These are phyloP conservation scores for Ischnura elegans DNA, from an alignment of 2,888 invertebrate genomes.

Conservation along the genomic window DNA sequence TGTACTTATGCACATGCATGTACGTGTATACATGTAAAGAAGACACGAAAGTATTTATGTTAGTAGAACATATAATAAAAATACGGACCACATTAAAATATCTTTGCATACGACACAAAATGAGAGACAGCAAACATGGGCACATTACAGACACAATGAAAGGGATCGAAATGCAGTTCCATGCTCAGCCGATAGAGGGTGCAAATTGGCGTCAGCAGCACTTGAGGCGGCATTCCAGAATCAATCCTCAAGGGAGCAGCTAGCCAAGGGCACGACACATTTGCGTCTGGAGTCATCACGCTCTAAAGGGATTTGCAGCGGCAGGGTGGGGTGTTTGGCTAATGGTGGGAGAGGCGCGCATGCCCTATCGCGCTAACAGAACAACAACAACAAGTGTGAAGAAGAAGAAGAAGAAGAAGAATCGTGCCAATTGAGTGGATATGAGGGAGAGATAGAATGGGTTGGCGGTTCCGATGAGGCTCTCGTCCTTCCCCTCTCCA, in stretches of 20 bases:
- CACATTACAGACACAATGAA: slow-evolving; percentile 46
- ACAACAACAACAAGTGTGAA: too few relatives aligned
- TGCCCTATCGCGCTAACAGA: too few relatives aligned
- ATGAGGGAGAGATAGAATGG: too few relatives aligned
- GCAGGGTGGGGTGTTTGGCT: too few relatives aligned
- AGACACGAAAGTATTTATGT: slow-evolving; percentile 40
- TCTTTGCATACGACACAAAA: slow-evolving; percentile 55
- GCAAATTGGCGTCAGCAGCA: slow-evolving; percentile 57
- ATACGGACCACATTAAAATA: slow-evolving; percentile 58
- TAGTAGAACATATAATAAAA: slow-evolving; percentile 33
- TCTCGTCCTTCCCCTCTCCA: too few relatives aligned
- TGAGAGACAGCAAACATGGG: slow-evolving; percentile 61
- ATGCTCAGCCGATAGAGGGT: slow-evolving; percentile 63
- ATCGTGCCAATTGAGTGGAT: too few relatives aligned
- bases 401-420: too few relatives aligned
- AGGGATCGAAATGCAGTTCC: slow-evolving; percentile 55
- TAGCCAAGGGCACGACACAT: slow-evolving; percentile 48
- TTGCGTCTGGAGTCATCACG: neutral
- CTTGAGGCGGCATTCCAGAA: slow-evolving; percentile 59
- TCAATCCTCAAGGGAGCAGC: slow-evolving; percentile 55
- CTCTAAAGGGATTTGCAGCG: too few relatives aligned
- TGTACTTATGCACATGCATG: neutral
- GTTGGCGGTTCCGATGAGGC: too few relatives aligned
- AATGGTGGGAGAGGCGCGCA: too few relatives aligned
- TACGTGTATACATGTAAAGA: neutral